These are phyloP conservation scores for Microcebus lehilahytsara DNA, from an alignment of 2,113 vertebrate species.

Conservation along the genomic window DNA sequence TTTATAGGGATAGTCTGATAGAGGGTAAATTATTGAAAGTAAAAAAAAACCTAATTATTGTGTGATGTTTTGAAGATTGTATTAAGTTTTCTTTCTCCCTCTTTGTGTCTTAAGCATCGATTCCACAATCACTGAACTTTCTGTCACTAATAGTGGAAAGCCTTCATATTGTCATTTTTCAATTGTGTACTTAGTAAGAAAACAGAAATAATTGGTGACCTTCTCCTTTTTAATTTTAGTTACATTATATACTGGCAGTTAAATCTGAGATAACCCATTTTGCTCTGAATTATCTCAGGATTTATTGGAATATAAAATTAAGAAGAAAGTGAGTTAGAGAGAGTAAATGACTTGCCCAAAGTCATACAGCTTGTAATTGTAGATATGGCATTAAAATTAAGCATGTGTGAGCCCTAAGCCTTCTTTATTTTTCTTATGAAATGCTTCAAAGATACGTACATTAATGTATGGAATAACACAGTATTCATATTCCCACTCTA, in stretches of 20 bases:
- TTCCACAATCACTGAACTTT: not conserved
- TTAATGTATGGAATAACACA: not conserved
- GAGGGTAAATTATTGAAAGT: not conserved
- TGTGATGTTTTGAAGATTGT: not conserved
- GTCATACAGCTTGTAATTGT: not conserved
- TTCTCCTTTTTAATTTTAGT: not conserved
- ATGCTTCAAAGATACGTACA: not conserved
- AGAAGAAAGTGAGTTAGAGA: not conserved
- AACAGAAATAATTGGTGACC: not conserved
- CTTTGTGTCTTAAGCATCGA: not conserved
- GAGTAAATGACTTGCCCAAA: not conserved
- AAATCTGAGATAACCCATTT: not conserved
- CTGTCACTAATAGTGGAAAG: not conserved
- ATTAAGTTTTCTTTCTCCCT: not conserved
- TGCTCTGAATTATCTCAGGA: not conserved
- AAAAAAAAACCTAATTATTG: not conserved
- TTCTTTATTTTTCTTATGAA: not conserved
- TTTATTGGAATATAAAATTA: not conserved
- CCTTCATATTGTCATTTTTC: not conserved
- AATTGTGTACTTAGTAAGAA: not conserved
- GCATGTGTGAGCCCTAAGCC: not conserved
- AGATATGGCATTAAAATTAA: not conserved
- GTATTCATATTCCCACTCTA: not conserved
- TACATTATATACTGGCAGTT: not conserved
- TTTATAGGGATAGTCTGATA: not conserved